Conservation (phyloP, 1,140 invertebrate genomes). For the Philopotamus ludificatus region DNA sequence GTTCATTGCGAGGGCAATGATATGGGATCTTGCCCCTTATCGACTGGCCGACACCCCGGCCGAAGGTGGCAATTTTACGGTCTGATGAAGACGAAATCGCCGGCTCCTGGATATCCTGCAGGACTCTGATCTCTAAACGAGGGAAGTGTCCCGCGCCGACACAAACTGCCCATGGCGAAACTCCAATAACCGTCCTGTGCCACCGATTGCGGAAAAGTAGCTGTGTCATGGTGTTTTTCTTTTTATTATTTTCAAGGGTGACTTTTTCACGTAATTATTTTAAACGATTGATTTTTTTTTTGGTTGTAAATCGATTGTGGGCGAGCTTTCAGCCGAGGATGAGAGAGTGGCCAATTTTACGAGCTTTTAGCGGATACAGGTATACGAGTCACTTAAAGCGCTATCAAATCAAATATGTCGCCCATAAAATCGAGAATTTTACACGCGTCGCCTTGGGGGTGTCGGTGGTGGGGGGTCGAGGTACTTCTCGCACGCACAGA, state of each 20-base stretch:
- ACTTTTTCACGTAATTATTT: neutral
- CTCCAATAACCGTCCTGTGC: neutral
- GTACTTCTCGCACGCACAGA: neutral
- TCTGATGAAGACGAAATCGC: constrained; percentile 18
- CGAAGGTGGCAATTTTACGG: constrained; percentile 35
- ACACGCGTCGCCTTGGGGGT: neutral
- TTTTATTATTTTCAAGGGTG: neutral
- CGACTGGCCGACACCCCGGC: neutral
- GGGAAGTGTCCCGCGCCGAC: neutral
- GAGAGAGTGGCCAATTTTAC: neutral
- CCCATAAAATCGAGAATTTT: constrained; percentile 2
- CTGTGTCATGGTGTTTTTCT: neutral
- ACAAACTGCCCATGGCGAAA: neutral
- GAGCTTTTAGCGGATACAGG: neutral
- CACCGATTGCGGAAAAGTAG: no score
- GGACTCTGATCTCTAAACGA: neutral
- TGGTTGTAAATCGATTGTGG: no score
- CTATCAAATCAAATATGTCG: constrained; percentile 8
- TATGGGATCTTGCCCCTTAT: constrained; percentile 27
- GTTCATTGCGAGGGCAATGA: constrained; percentile 30
- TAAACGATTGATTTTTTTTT: neutral
- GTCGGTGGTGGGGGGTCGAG: neutral
- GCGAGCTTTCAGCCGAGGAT: no score
- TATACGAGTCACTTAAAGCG: neutral
- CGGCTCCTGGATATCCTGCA: constrained; percentile 9